A percentile compares a stretch with the other conserved stretches of the same genome.
These are phyloP conservation scores for Ormyrus rosae DNA, from an alignment of 2,888 invertebrate species.

Conservation along the genomic window DNA sequence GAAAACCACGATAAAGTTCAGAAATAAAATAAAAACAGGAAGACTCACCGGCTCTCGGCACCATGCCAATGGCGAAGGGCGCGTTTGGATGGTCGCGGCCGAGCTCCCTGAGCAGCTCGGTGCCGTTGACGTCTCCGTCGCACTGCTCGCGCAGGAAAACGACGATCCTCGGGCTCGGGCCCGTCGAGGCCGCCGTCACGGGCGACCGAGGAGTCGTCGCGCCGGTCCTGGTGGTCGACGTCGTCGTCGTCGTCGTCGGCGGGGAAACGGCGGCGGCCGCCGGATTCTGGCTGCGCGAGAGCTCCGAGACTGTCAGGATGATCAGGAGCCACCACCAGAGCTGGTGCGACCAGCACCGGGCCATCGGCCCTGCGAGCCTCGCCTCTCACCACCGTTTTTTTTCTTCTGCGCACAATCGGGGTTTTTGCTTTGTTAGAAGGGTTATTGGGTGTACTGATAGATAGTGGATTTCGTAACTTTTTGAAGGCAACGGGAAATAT, in stretches of 20 bases:
- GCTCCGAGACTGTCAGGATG: constrained; percentile 55
- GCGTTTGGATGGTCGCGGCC: background rate
- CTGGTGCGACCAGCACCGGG: constrained; percentile 74
- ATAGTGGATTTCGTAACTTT: too few species aligned
- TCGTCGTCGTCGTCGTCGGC: background rate
- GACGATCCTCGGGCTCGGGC: constrained; percentile 62
- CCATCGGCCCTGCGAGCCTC: constrained; percentile 69
- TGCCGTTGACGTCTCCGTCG: constrained; percentile 55
- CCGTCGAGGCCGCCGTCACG: background rate
- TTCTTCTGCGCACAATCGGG: background rate
- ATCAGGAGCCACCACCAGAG: constrained; percentile 72
- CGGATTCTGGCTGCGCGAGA: constrained; percentile 18
- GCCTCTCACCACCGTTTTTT: constrained; percentile 46
- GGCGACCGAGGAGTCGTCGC: background rate
- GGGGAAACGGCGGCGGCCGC: background rate
- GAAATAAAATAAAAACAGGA: background rate
- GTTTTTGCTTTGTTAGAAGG: background rate
- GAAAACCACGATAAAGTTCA: too few species aligned
- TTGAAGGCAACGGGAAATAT: too few species aligned
- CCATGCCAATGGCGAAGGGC: constrained; percentile 26
- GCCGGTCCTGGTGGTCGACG: background rate
- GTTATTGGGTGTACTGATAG: too few species aligned
- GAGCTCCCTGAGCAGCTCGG: constrained; percentile 16
- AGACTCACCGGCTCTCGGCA: constrained; percentile 50
- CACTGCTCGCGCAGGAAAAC: constrained; percentile 70